Conservation (phyloP, 2,113 vertebrate species). For the Corvus hawaiiensis region DNA sequence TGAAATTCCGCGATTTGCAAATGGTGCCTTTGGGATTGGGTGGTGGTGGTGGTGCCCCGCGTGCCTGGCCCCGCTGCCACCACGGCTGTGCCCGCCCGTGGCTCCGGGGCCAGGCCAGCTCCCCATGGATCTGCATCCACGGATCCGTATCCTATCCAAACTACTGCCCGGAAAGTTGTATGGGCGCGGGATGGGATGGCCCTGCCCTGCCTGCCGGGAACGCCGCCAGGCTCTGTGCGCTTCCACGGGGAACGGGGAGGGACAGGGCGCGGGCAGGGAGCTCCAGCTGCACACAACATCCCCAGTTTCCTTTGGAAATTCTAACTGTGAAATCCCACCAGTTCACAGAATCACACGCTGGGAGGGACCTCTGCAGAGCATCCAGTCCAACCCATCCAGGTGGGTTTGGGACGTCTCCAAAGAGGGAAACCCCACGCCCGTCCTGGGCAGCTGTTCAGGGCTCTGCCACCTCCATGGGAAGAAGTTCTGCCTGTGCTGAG, state of each 20-base stretch:
- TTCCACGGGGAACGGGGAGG: not conserved
- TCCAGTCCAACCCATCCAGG: not conserved
- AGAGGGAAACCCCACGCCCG: accelerated
- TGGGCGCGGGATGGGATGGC: accelerated
- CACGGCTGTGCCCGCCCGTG: not conserved
- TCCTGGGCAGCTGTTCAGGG: not conserved
- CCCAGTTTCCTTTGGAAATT: not conserved
- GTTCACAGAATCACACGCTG: not conserved
- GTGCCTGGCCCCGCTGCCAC: not conserved
- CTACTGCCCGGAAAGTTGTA: not conserved
- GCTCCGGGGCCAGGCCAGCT: not conserved
- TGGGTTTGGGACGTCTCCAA: not conserved
- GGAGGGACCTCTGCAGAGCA: not conserved
- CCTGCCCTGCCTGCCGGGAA: not conserved
- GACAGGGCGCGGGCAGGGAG: not conserved
- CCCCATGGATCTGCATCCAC: not conserved
- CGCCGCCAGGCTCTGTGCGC: not conserved
- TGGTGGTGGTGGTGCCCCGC: not conserved
- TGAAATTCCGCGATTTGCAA: not conserved
- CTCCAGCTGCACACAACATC: not conserved
- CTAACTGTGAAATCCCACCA: not conserved
- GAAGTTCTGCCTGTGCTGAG: accelerated
- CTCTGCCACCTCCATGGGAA: not conserved
- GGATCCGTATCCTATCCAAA: not conserved
- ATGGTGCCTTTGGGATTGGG: not conserved